Percentiles rank a stretch among this genome's conserved stretches.
These are phyloP conservation scores for Fregetta grallaria DNA, from an alignment of 2,113 vertebrate species.

Conservation along the genomic window DNA sequence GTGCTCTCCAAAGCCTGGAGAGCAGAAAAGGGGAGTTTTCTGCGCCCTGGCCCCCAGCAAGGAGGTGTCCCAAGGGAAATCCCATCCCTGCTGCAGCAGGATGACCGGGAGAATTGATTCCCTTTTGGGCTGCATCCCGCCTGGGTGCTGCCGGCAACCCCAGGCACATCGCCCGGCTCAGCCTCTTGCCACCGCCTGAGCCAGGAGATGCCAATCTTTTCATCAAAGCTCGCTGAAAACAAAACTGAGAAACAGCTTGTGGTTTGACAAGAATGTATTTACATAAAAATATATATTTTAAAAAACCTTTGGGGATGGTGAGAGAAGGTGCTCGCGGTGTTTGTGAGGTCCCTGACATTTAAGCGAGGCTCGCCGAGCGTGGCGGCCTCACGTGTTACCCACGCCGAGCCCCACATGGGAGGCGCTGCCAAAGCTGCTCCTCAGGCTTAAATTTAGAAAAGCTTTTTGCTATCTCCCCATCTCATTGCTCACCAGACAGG, in stretches of 20 bases:
- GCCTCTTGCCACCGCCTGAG: slow-evolving; percentile 9
- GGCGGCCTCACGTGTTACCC: slow-evolving; percentile 52
- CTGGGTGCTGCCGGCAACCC: neutral
- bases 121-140: neutral
- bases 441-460: neutral
- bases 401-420: neutral
- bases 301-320: slow-evolving; percentile 24
- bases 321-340: slow-evolving; percentile 31
- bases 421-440: neutral
- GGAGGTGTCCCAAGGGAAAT: neutral
- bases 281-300: slow-evolving; percentile 72
- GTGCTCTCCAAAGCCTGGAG: too few species aligned
- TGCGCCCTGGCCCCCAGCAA: neutral
- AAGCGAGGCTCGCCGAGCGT: slow-evolving; percentile 28
- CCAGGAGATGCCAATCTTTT: slow-evolving; percentile 67
- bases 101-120: neutral
- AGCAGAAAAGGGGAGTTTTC: neutral
- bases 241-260: slow-evolving; percentile 90
- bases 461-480: neutral
- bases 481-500: neutral
- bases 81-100: neutral
- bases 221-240: slow-evolving; percentile 82
- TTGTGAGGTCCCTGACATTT: slow-evolving; percentile 72
- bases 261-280: slow-evolving; percentile 82
- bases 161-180: neutral